Base-by-base conservation (phyloP, 2,888 invertebrate genomes). In the Halictus ligatus region DNA sequence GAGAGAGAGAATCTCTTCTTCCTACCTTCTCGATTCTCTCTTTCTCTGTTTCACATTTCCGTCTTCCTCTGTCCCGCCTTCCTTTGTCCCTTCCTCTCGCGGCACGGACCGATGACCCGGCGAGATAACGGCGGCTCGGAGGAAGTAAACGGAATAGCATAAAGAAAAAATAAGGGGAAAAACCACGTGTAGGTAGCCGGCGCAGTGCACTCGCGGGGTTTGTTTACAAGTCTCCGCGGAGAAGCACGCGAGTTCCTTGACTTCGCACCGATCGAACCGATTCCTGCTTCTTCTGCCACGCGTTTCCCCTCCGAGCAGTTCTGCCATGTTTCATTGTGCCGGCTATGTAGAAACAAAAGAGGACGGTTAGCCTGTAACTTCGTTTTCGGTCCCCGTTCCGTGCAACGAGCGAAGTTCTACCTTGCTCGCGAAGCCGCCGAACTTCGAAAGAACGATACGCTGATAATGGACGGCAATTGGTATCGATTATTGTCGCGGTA, bases 181-280 rank as follows among this genome's bases (percentile, higher is more conserved):
- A 84, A 79, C 74, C 78, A 74, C 79, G 83, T 80, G 89, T 80
- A 81, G 77, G 82, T 85, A 85, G 80, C 74, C 79, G 74, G 69
- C 71, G 81, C 71, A 76, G 35, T 76, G 80, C 58, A 74, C 84
- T 83, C 90, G 85, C 80, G 81, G 81, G 84, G 87, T 89, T 89
- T 90, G 91, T 90, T 90, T 90, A 90, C 91, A 88, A 86, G 64
- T 58, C n/a, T 86, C 74, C 78, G 48, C 75, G 79, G 85, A 85
- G 83, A 69, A 80, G 80, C 50, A 78, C 50, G 12, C 29, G 90
- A 88, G 91, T 92, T 92, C 92, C 88, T 92, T 91, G 92, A 92
- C 92, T 91, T 40, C 89, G 77, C 83, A n/a, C n/a, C 58, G 88
- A 91, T 91, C 83, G 88, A 89, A 88, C 75, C 46, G 46, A 69